phyloP scores from a whole-genome alignment of 1,140 invertebrate species.

The Acromyrmex heyeri region DNA sequence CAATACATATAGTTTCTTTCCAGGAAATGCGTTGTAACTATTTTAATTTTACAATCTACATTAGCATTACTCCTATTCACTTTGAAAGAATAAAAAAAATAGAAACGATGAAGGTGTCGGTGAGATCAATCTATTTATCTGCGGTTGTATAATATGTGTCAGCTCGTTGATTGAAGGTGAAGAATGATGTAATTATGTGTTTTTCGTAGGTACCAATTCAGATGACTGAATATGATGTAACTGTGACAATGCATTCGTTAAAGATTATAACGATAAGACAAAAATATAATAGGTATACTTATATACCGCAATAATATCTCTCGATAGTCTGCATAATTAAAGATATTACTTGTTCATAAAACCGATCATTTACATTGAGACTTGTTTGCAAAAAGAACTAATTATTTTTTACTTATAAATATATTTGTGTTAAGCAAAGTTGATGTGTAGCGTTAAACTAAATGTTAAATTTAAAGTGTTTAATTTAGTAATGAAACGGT shows the following conservation, averaged over 20 bases:
- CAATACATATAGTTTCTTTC: not conserved
- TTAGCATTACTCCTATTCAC: not conserved
- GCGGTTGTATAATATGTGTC: slow-evolving; percentile 13
- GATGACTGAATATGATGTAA: slow-evolving; percentile 35
- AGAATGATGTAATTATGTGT: slow-evolving; percentile 3
- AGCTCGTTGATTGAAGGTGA: slow-evolving; percentile 31
- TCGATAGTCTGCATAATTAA: not conserved
- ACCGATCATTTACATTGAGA: not conserved
- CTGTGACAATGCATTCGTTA: slow-evolving; percentile 30
- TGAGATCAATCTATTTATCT: slow-evolving; percentile 29
- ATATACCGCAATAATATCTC: not conserved
- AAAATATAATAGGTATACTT: slow-evolving; percentile 37
- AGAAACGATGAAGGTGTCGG: not conserved
- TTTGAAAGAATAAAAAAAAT: slow-evolving; percentile 1
- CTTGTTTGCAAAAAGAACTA: not conserved
- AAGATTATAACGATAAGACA: slow-evolving; percentile 23
- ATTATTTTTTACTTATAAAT: not conserved
- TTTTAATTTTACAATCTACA: not conserved
- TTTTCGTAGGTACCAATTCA: slow-evolving; percentile 28
- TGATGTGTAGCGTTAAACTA: too few species aligned
- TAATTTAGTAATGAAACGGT: too few species aligned
- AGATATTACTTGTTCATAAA: slow-evolving; percentile 35
- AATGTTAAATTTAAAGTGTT: not conserved
- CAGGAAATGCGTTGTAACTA: not conserved
- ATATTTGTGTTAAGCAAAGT: not conserved